Percentiles rank a stretch among this genome's conserved stretches.
These are phyloP conservation scores for Phasia obesa DNA, from an alignment of 2,888 invertebrate genomes.

Conservation along the genomic window DNA sequence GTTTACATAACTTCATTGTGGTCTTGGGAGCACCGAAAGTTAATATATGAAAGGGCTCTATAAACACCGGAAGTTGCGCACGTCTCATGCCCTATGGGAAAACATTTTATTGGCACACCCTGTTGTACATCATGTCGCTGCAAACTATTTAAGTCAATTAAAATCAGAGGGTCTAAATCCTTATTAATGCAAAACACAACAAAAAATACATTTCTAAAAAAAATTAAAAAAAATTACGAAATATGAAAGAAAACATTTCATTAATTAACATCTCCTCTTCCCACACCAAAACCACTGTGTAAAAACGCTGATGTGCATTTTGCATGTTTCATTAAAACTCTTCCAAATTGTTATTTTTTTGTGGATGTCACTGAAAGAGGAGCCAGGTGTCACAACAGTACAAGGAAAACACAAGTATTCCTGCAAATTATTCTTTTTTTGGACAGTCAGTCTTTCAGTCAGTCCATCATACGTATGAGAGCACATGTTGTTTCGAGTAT, in stretches of 20 bases:
- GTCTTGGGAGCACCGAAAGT: no score
- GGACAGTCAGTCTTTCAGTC: not conserved
- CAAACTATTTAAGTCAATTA: no score
- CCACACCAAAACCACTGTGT: not conserved
- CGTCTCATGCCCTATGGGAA: no score
- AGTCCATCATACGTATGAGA: conserved; percentile 8
- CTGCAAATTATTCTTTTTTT: not conserved
- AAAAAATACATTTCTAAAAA: no score
- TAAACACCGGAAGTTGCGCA: no score
- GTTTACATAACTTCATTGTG: no score
- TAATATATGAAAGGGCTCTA: no score
- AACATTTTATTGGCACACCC: no score
- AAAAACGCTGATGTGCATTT: conserved; percentile 33
- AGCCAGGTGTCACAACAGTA: conserved; percentile 57
- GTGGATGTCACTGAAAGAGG: conserved; percentile 20
- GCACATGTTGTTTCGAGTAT: conserved; percentile 11
- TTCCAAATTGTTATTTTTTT: not conserved
- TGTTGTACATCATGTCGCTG: no score
- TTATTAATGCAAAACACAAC: no score
- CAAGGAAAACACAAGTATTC: conserved; percentile 12
- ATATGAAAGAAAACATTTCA: not conserved
- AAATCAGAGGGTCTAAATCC: no score
- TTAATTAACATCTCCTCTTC: not conserved
- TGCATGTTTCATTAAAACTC: conserved; percentile 50
- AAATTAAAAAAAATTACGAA: not conserved